These are phyloP conservation scores for Dasyurus viverrinus DNA, from an alignment of 2,113 vertebrate species.

Conservation along the genomic window DNA sequence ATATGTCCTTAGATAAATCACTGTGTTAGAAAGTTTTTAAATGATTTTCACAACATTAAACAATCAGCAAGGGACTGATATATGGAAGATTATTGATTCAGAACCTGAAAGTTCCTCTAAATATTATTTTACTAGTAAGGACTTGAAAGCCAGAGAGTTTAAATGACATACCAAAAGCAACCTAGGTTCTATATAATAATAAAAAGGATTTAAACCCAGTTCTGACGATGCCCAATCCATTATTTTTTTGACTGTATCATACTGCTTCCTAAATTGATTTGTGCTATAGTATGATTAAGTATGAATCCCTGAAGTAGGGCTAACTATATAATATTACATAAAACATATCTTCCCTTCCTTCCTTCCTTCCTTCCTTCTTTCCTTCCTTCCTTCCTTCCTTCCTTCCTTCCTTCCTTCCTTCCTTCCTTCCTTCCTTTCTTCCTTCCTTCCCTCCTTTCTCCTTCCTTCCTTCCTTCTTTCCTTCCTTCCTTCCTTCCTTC, in stretches of 20 bases:
- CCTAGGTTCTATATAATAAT: neutral
- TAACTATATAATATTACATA: neutral
- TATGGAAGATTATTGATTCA: neutral
- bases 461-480: no score
- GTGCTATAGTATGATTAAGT: neutral
- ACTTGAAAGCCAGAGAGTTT: neutral
- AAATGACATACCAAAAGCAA: neutral
- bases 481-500: no score
- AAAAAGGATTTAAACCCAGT: neutral
- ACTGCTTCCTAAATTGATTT: neutral
- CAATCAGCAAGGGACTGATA: neutral
- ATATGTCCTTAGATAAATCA: neutral
- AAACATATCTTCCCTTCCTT: neutral
- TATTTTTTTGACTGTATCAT: neutral
- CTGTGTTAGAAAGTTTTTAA: neutral
- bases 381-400: neutral
- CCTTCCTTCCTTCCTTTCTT: no score
- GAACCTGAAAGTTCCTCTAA: neutral
- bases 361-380: neutral
- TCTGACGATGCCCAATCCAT: neutral
- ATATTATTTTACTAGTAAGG: neutral
- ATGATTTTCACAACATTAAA: neutral
- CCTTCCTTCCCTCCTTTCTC: neutral
- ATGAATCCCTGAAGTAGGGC: neutral
- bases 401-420: neutral